These are phyloP conservation scores for Tenualosa ilisha DNA, from an alignment of 2,797 vertebrate species.

Conservation along the genomic window DNA sequence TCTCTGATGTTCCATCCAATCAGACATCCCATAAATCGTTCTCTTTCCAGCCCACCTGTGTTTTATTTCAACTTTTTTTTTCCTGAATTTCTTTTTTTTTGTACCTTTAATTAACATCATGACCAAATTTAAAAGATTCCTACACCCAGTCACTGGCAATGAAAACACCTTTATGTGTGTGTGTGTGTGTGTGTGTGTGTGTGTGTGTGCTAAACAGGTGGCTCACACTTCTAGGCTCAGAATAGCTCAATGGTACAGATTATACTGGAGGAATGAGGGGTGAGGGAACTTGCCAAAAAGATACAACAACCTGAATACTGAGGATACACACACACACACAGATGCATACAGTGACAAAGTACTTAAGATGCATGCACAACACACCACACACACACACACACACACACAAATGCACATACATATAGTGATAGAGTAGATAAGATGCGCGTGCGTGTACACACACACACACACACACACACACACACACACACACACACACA, in stretches of 20 bases:
- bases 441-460: too few species aligned
- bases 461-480: background rate
- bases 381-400: too few species aligned
- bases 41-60: too few species aligned
- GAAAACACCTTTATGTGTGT: slow-evolving; percentile 13
- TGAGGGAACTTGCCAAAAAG: too few species aligned
- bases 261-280: background rate
- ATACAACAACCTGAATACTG: too few species aligned
- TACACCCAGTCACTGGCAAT: background rate
- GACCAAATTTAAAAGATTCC: background rate
- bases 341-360: background rate
- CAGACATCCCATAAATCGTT: too few species aligned
- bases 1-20: too few species aligned
- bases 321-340: slow-evolving; percentile 1
- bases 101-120: background rate
- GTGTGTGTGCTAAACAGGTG: background rate
- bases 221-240: background rate
- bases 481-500: slow-evolving; percentile 33
- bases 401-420: too few species aligned
- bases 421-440: too few species aligned
- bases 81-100: too few species aligned
- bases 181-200: slow-evolving; percentile 16
- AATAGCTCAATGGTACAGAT: background rate
- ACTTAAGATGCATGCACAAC: too few species aligned
- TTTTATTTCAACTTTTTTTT: too few species aligned